Percentiles rank a stretch among this genome's conserved stretches.
These are phyloP conservation scores for Spinibarbus caldwelli DNA, from an alignment of 2,797 vertebrate species.

Conservation along the genomic window DNA sequence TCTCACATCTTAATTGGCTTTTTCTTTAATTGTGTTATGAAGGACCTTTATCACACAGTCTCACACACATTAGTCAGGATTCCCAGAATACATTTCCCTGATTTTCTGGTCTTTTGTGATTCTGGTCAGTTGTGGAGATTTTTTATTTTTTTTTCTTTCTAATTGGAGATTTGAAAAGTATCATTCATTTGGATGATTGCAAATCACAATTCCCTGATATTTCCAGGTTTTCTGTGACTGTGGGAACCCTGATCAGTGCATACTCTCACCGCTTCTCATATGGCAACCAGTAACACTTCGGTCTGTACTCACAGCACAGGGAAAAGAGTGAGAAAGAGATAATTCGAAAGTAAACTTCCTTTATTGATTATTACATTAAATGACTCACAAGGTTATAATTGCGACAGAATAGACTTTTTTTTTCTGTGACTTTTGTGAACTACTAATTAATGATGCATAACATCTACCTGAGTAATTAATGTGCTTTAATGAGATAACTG, in stretches of 20 bases:
- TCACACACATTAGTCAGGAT: background rate
- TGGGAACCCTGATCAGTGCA: conserved; percentile 24
- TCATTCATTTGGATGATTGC: background rate
- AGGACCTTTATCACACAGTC: background rate
- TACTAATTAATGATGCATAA: conserved; percentile 46
- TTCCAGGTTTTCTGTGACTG: background rate
- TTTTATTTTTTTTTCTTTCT: background rate
- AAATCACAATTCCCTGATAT: conserved; percentile 13
- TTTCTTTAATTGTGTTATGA: background rate
- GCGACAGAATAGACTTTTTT: background rate
- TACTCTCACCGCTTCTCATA: conserved; percentile 11
- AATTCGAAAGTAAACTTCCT: background rate
- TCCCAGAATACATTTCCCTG: background rate
- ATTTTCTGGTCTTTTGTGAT: background rate
- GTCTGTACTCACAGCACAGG: background rate
- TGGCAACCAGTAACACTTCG: background rate
- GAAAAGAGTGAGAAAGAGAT: conserved; percentile 3
- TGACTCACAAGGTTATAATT: conserved; percentile 27
- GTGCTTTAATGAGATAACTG: conserved; percentile 32
- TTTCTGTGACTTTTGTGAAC: conserved; percentile 12
- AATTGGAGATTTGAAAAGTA: background rate
- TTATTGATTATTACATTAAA: conserved; percentile 21
- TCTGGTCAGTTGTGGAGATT: background rate
- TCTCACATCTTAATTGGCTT: background rate
- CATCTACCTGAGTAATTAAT: conserved; percentile 38